These are phyloP conservation scores for Oceanites oceanicus DNA, from an alignment of 2,113 vertebrate genomes.

Conservation along the genomic window DNA sequence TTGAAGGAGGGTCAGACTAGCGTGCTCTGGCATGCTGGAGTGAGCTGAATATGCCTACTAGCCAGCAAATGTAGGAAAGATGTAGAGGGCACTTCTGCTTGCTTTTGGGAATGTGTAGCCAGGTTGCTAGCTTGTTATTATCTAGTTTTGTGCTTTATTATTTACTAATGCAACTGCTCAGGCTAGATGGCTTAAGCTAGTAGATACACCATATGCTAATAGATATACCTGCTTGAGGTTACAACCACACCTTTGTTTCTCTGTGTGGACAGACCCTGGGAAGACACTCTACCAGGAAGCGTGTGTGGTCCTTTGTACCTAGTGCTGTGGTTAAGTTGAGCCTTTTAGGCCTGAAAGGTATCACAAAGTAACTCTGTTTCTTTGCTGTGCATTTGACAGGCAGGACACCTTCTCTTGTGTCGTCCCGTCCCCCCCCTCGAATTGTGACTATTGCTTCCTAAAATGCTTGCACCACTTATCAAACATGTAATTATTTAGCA, in stretches of 20 bases:
- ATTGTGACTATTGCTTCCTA: neutral
- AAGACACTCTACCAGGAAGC: neutral
- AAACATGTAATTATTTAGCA: neutral
- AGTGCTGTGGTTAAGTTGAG: neutral
- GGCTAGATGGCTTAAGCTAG: neutral
- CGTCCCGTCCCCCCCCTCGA: neutral
- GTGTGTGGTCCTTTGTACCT: neutral
- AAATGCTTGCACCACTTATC: neutral
- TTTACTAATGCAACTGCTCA: neutral
- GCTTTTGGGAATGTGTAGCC: neutral
- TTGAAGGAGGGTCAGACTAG: neutral
- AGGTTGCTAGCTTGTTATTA: neutral
- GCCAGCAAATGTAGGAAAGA: neutral
- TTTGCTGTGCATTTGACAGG: neutral
- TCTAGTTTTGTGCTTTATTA: neutral
- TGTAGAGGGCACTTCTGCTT: neutral
- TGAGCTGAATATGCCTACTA: fast-evolving
- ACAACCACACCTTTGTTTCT: neutral
- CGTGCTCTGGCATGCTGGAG: fast-evolving
- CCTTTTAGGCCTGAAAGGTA: neutral
- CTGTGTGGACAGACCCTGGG: neutral
- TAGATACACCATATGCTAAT: neutral
- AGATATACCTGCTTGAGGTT: neutral
- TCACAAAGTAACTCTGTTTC: neutral
- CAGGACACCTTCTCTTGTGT: neutral